phyloP scores from a whole-genome alignment of 1,140 invertebrate species.

The Orius laevigatus region DNA sequence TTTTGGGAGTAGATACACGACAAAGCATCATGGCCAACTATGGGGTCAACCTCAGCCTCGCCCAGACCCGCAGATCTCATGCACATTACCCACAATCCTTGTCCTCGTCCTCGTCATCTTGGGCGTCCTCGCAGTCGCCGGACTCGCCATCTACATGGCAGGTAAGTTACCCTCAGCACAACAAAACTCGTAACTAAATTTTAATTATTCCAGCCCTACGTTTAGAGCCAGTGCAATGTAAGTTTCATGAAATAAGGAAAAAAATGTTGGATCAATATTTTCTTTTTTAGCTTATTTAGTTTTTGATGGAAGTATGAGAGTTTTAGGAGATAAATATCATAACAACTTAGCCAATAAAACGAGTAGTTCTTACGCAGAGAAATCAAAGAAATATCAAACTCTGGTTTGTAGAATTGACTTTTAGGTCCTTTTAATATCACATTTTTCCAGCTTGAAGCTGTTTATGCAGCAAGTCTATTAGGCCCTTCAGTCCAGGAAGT shows the following conservation, averaged over 20 bases:
- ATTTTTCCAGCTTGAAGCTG: constrained; percentile 30
- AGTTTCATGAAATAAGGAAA: constrained; percentile 18
- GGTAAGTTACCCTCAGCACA: constrained; percentile 29
- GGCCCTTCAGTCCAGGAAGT: constrained; percentile 42
- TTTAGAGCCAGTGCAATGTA: constrained; percentile 31
- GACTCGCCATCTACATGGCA: constrained; percentile 59
- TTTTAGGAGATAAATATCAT: constrained; percentile 48
- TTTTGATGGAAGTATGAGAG: constrained; percentile 48
- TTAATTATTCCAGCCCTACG: constrained; percentile 29
- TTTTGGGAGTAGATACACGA: not conserved
- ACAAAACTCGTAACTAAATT: not conserved
- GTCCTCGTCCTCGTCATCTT: constrained; percentile 25
- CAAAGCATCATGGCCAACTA: not conserved
- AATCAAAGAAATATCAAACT: constrained; percentile 41
- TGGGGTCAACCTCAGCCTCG: not conserved
- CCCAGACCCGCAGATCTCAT: constrained; percentile 7
- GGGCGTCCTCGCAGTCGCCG: constrained; percentile 52
- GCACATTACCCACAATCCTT: constrained; percentile 14
- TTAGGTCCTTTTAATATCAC: constrained; percentile 3
- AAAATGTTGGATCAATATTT: constrained; percentile 2
- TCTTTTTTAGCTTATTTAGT: constrained; percentile 41
- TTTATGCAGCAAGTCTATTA: constrained; percentile 36
- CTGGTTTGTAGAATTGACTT: constrained; percentile 27
- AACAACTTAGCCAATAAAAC: constrained; percentile 34
- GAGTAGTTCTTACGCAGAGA: constrained; percentile 35